Conservation (phyloP, 2,113 vertebrate genomes). For the Sapayoa aenigma region DNA sequence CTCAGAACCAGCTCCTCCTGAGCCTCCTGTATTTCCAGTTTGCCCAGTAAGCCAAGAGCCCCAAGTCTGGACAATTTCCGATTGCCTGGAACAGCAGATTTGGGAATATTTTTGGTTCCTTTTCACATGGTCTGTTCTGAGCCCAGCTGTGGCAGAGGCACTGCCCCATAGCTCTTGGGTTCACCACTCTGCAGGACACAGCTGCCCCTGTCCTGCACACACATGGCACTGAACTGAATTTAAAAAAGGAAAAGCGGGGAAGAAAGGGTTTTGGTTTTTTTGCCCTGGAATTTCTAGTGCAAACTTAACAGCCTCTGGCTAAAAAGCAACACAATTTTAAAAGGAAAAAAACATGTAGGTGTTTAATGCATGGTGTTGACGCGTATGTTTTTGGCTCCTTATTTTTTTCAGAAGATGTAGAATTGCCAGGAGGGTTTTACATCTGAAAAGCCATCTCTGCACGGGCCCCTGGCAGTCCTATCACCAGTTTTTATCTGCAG, state of each 20-base stretch:
- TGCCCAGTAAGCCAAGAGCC: neutral
- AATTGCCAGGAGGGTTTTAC: neutral
- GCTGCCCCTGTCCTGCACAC: neutral
- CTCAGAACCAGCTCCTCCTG: neutral
- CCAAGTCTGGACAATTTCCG: accelerated
- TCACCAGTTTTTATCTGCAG: neutral
- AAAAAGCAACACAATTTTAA: neutral
- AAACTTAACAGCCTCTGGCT: neutral
- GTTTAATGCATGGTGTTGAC: constrained; percentile 15
- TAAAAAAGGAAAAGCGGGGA: neutral
- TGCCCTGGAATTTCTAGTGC: neutral
- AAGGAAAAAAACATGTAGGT: neutral
- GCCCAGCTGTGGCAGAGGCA: neutral
- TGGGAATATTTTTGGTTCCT: accelerated
- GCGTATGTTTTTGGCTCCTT: neutral
- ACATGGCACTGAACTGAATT: accelerated
- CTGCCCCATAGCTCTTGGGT: accelerated
- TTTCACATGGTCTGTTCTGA: accelerated
- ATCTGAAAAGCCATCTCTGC: constrained; percentile 25
- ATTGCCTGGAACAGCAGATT: accelerated
- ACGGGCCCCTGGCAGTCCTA: neutral
- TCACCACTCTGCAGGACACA: neutral
- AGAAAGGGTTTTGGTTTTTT: neutral
- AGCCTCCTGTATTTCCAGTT: accelerated
- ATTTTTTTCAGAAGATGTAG: neutral